Evolutionary conservation across 2,888 invertebrate species (phyloP).

Genomic region (Troilus luridus): DNA sequence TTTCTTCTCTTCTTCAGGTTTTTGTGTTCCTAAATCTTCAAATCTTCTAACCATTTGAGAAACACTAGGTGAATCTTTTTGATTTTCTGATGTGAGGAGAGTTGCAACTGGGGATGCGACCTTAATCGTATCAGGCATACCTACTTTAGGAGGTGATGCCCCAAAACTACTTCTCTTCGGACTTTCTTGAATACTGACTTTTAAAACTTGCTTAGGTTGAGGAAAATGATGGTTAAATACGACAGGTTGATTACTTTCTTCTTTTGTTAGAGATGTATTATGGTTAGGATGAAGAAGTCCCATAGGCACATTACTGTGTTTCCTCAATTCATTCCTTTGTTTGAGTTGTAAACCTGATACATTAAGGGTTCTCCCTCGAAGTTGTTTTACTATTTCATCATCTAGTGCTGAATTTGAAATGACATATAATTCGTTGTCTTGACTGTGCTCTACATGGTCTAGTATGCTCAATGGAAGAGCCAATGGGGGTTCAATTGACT

Average conservation of each 20-base stretch:
- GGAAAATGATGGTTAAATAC: constrained; percentile 59
- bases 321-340: constrained; percentile 61
- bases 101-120: constrained; percentile 65
- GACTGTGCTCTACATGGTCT: constrained; percentile 61
- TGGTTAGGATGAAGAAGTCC: constrained; percentile 64
- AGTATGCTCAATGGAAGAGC: constrained; percentile 63
- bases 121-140: constrained; percentile 64
- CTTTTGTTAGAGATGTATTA: constrained; percentile 60
- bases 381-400: constrained; percentile 65
- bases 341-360: constrained; percentile 63
- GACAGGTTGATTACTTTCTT: constrained; percentile 43
- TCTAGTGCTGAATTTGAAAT: constrained; percentile 67
- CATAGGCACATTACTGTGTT: constrained; percentile 62
- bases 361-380: constrained; percentile 64
- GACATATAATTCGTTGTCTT: constrained; percentile 71
- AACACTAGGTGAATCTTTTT: constrained; percentile 66
- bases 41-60: constrained; percentile 67
- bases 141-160: constrained; percentile 63
- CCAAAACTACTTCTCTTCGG: constrained; percentile 60
- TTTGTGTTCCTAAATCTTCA: constrained; percentile 64
- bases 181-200: constrained; percentile 63
- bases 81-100: constrained; percentile 63
- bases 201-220: constrained; percentile 59
- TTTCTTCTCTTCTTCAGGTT: constrained; percentile 69
- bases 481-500: constrained; percentile 63